Base-by-base conservation (phyloP, 2,113 vertebrate genomes). In the Myotis yumanensis region DNA sequence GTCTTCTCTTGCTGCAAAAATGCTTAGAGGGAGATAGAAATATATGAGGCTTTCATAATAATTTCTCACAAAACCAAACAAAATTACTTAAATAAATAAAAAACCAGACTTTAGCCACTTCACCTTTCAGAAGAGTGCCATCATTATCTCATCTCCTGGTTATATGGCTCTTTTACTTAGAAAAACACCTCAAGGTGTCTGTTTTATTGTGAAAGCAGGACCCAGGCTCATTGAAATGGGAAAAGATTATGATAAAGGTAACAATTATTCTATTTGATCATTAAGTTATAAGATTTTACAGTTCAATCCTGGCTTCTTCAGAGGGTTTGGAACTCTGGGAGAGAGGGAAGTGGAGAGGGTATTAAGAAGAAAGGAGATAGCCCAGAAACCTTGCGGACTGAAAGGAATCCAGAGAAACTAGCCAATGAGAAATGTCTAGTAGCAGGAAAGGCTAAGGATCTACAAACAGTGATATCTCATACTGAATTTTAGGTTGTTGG, bases 401-500 rank as follows among this genome's bases (percentile, higher is more conserved):
- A 37, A 18, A 32, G 66, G 40, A 93, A 85, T n/a, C 4, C n/a
- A 40, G 57, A 82, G 66, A 51, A 87, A 82, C 30, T 30, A 81
- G 12, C 43, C 43, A 75, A 16, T 64, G 18, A 75, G 43, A 91
- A 64, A 64, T 84, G 30, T 32, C 43, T n/a, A 32, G 18, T 52
- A 43, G 68, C 43, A 84, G 30, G 51, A 30, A 94, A 91, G 30
- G 3, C 35, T 48, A 86, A 54, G 35, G 64, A 81, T 37, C 51
- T 88, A 28, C 76, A 40, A 62, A 83, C 40, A 83, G 18, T 35
- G 28, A 22, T 68, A 40, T 2, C 30, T 68, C 28, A 43, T 20
- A 37, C 25, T 68, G 89, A 83, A 62, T 77, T 77, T 84, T 83
- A 84, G 90, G 85, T 59, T 92, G 28, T 62, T 57, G 77, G 28